A percentile compares a stretch with the other conserved stretches of the same genome.
These are phyloP conservation scores for Lasioglossum calceatum DNA, from an alignment of 2,888 invertebrate genomes.

Conservation along the genomic window DNA sequence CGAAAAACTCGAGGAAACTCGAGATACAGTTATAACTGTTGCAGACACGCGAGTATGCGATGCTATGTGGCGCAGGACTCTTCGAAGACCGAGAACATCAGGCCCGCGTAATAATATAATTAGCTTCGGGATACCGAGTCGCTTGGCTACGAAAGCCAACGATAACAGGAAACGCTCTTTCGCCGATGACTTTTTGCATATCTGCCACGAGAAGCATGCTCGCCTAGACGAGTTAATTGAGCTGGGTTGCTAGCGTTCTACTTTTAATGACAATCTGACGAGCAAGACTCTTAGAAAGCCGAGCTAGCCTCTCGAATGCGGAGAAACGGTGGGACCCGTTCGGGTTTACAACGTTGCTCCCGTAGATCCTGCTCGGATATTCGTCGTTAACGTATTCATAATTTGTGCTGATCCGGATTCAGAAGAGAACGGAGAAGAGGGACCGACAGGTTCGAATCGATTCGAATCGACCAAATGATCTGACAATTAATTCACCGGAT, in stretches of 20 bases:
- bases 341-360: background rate
- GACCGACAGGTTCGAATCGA: background rate
- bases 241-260: conserved; percentile 30
- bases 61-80: conserved; percentile 21
- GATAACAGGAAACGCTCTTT: conserved; percentile 42
- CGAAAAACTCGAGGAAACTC: background rate
- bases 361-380: background rate
- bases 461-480: background rate
- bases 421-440: background rate
- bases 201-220: background rate
- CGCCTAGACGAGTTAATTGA: conserved; percentile 1
- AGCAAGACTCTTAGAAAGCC: background rate
- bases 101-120: conserved; percentile 35
- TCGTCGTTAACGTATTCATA: background rate
- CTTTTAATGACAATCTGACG: conserved; percentile 32
- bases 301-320: background rate
- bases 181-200: conserved; percentile 25
- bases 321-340: conserved; percentile 12
- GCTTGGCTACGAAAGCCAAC: background rate
- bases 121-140: conserved; percentile 20
- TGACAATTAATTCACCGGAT: background rate
- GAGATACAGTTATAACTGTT: conserved; percentile 57
- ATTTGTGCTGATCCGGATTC: conserved; percentile 14
- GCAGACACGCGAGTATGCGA: conserved; percentile 14
- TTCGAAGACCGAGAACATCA: conserved; percentile 23